A percentile compares a stretch with the other conserved stretches of the same genome.
Evolutionary conservation across 2,797 vertebrate species (phyloP).

Genomic region (Loris lydekkerianus): DNA sequence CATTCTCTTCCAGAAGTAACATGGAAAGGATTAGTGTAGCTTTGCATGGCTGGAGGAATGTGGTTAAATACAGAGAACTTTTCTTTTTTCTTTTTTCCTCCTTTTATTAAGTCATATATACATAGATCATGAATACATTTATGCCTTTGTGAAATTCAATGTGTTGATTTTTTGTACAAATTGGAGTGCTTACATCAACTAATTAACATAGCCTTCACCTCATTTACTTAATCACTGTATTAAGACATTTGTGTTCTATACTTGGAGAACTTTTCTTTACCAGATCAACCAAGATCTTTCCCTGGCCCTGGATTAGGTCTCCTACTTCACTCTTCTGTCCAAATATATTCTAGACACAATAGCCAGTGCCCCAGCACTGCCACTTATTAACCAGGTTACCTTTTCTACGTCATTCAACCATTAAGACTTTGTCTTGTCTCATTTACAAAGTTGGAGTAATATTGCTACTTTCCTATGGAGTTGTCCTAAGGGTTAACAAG

Average conservation of each 20-base stretch:
- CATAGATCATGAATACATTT: too few relatives aligned
- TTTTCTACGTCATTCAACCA: not conserved
- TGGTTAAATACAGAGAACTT: not conserved
- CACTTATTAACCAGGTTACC: not conserved
- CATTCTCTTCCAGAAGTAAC: not conserved
- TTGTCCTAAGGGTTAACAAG: not conserved
- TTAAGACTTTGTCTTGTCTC: not conserved
- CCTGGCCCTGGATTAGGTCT: not conserved
- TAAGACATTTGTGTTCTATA: too few relatives aligned
- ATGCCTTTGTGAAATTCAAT: too few relatives aligned
- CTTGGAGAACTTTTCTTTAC: not conserved
- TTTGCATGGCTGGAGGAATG: rapidly evolving
- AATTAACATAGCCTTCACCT: too few relatives aligned
- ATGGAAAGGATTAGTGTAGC: not conserved
- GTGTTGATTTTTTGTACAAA: too few relatives aligned
- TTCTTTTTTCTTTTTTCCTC: too few relatives aligned
- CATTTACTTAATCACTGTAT: too few relatives aligned
- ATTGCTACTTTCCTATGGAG: not conserved
- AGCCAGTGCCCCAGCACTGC: not conserved
- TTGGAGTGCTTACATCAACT: too few relatives aligned
- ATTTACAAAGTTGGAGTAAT: not conserved
- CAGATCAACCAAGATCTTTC: not conserved
- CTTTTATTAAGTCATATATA: too few relatives aligned
- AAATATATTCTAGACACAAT: not conserved
- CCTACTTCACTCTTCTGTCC: not conserved